These are phyloP conservation scores for Theonella swinhoei DNA, from an alignment of 37 sponge, comb jelly and placozoan species.

Conservation along the genomic window DNA sequence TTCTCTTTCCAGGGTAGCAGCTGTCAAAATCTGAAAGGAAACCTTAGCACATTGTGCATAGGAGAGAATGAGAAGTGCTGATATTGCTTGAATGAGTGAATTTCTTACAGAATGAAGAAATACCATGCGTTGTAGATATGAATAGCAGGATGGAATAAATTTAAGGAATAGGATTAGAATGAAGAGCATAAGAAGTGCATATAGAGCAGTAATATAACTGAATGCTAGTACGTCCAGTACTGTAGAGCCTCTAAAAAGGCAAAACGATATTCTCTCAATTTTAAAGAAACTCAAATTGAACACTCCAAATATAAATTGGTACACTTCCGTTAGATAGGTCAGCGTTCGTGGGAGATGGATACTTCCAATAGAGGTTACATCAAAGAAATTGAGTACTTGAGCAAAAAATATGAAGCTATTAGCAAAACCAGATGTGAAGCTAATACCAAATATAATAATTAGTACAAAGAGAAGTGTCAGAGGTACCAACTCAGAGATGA, in stretches of 20 bases:
- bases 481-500: conserved; percentile 42
- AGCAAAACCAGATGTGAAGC: conserved; percentile 20
- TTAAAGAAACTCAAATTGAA: conserved; percentile 42
- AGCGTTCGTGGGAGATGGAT: not conserved
- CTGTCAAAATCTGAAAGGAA: conserved; percentile 36
- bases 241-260: conserved; percentile 12
- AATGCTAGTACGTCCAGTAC: conserved; percentile 42
- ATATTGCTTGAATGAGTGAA: conserved; percentile 23
- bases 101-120: not conserved
- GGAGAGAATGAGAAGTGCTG: conserved; percentile 32
- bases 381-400: conserved; percentile 30
- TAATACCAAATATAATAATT: conserved; percentile 20
- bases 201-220: conserved; percentile 36
- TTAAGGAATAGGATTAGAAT: not conserved
- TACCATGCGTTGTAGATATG: not conserved
- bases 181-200: conserved; percentile 17
- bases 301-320: conserved; percentile 34
- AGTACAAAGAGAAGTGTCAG: conserved; percentile 23
- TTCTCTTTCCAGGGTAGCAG: not conserved
- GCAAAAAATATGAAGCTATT: conserved; percentile 41
- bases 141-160: not conserved
- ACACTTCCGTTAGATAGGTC: not conserved
- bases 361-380: conserved; percentile 7
- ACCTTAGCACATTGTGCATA: conserved; percentile 39
- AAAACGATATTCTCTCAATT: conserved; percentile 29